phyloP scores from a whole-genome alignment of 1,140 invertebrate species.

The Conus betulinus region DNA sequence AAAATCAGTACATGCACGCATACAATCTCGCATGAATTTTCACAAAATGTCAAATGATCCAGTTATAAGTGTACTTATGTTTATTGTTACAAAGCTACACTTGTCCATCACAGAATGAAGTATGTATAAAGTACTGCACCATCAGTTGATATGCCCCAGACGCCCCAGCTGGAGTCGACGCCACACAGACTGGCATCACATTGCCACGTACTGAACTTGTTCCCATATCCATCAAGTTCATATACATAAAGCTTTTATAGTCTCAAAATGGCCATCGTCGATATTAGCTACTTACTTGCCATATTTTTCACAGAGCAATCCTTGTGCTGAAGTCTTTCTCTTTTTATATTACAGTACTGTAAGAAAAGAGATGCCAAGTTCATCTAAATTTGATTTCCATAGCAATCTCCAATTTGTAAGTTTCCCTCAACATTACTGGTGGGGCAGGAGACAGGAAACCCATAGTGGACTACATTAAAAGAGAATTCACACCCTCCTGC shows the following conservation, averaged over 20 bases:
- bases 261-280: too few species aligned
- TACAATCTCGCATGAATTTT: too few species aligned
- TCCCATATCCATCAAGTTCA: background rate
- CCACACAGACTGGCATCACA: background rate
- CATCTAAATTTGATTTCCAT: background rate
- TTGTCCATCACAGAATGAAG: slow-evolving; percentile 21
- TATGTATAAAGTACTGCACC: background rate
- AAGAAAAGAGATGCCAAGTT: too few species aligned
- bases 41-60: too few species aligned
- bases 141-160: slow-evolving; percentile 7
- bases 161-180: background rate
- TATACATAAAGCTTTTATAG: background rate
- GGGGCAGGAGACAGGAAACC: background rate
- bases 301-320: too few species aligned
- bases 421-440: background rate
- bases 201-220: background rate
- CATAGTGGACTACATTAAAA: background rate
- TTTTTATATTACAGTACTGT: too few species aligned
- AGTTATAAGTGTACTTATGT: slow-evolving; percentile 14
- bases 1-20: too few species aligned
- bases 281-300: too few species aligned
- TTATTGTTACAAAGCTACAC: slow-evolving; percentile 34
- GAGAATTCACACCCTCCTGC: background rate
- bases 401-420: background rate
- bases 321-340: too few species aligned